Evolutionary conservation across 2,888 invertebrate species (phyloP).

Genomic region (Rotaria sp.): DNA sequence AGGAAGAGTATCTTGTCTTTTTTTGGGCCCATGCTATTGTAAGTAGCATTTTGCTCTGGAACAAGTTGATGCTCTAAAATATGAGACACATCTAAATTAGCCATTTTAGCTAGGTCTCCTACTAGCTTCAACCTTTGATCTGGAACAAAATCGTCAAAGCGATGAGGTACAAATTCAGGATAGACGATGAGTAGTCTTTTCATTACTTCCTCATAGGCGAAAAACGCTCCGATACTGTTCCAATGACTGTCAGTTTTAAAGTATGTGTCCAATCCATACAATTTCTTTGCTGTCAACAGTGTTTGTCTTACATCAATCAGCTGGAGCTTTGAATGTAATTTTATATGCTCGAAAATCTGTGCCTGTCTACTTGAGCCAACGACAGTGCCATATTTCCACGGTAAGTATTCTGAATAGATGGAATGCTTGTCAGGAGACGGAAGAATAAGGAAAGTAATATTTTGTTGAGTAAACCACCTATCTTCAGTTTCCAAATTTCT

Average conservation of each 20-base stretch:
- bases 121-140: not conserved
- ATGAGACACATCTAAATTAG: not conserved
- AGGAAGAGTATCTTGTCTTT: not conserved
- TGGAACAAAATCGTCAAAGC: not conserved
- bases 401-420: not conserved
- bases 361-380: not conserved
- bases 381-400: not conserved
- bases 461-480: not conserved
- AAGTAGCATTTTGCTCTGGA: not conserved
- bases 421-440: not conserved
- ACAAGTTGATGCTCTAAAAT: not conserved
- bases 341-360: not conserved
- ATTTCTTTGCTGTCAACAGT: not conserved
- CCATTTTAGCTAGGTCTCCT: not conserved
- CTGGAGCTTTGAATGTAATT: not conserved
- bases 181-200: not conserved
- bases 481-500: not conserved
- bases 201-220: not conserved
- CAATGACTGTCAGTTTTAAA: not conserved
- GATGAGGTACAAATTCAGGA: not conserved
- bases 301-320: not conserved
- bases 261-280: not conserved
- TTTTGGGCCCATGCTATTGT: not conserved
- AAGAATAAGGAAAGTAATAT: not conserved
- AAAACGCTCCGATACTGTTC: not conserved